Conservation (phyloP, 2,888 invertebrate genomes). For the Phasia obesa region DNA sequence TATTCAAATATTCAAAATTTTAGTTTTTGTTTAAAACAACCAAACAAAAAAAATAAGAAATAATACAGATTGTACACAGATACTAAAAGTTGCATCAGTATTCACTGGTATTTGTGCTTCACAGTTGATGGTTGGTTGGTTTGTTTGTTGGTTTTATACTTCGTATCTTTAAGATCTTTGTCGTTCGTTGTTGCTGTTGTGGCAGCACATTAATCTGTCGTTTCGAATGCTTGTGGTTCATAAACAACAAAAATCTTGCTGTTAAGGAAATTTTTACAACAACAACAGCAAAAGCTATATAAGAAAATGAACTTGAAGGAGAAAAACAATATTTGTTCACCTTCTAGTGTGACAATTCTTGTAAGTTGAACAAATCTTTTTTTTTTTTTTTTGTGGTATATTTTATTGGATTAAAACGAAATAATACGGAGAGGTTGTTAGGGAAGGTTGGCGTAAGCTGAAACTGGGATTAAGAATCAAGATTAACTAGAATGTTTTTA, state of each 20-base stretch:
- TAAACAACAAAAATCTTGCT: slow-evolving; percentile 60
- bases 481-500: not conserved
- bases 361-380: slow-evolving; percentile 58
- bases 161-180: slow-evolving; percentile 46
- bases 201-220: slow-evolving; percentile 71
- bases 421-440: not conserved
- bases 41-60: not conserved
- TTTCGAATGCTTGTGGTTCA: slow-evolving; percentile 62
- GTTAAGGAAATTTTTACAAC: slow-evolving; percentile 43
- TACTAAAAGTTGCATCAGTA: slow-evolving; percentile 12
- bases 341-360: slow-evolving; percentile 67
- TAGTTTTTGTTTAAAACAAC: slow-evolving; percentile 23
- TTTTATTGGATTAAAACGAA: slow-evolving; percentile 26
- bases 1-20: slow-evolving; percentile 51
- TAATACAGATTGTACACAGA: slow-evolving; percentile 14
- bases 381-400: not conserved
- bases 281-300: not conserved
- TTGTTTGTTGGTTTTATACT: slow-evolving; percentile 13
- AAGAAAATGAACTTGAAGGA: slow-evolving; percentile 2
- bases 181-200: slow-evolving; percentile 40
- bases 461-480: not conserved
- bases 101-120: slow-evolving; percentile 2
- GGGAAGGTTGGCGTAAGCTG: slow-evolving; percentile 30
- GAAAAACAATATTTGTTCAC: slow-evolving; percentile 54
- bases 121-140: not conserved